These are phyloP conservation scores for Nemotelus pantherinus DNA, from an alignment of 2,888 invertebrate species.

Conservation along the genomic window DNA sequence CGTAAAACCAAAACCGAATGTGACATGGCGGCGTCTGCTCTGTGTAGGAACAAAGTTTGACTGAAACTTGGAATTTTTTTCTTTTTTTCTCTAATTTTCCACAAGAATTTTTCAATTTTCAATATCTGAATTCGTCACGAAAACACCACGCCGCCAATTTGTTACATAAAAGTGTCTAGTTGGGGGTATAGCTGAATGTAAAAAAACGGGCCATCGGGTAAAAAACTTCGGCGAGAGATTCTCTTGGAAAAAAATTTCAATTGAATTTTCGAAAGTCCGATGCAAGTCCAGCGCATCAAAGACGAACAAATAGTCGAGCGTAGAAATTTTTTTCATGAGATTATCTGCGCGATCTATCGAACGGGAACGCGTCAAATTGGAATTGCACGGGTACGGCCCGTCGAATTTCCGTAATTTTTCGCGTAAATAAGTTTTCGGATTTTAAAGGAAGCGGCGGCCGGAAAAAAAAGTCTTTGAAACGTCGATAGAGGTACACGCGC, in stretches of 20 bases:
- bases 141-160: not conserved
- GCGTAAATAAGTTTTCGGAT: conserved; percentile 22
- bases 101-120: conserved; percentile 19
- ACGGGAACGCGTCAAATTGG: conserved; percentile 16
- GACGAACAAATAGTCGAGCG: conserved; percentile 16
- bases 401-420: conserved; percentile 30
- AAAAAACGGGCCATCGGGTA: conserved; percentile 26
- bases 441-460: conserved; percentile 25
- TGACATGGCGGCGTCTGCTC: conserved; percentile 54
- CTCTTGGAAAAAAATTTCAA: conserved; percentile 38
- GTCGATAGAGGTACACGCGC: conserved; percentile 15
- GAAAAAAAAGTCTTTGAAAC: conserved; percentile 21
- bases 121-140: conserved; percentile 8
- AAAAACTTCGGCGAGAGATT: conserved; percentile 29
- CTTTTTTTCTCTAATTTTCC: conserved; percentile 45
- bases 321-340: conserved; percentile 1
- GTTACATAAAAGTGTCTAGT: conserved; percentile 6
- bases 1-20: conserved; percentile 46
- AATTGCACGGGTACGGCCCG: conserved; percentile 35
- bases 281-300: conserved; percentile 40
- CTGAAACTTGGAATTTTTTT: conserved; percentile 50
- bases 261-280: conserved; percentile 39
- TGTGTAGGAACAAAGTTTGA: conserved; percentile 52
- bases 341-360: not conserved
- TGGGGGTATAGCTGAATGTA: conserved; percentile 10